A percentile compares a stretch with the other conserved stretches of the same genome.
phyloP scores from a whole-genome alignment of 64 coral and sea anemone species.

The Hydrozoanthus tunicans region DNA sequence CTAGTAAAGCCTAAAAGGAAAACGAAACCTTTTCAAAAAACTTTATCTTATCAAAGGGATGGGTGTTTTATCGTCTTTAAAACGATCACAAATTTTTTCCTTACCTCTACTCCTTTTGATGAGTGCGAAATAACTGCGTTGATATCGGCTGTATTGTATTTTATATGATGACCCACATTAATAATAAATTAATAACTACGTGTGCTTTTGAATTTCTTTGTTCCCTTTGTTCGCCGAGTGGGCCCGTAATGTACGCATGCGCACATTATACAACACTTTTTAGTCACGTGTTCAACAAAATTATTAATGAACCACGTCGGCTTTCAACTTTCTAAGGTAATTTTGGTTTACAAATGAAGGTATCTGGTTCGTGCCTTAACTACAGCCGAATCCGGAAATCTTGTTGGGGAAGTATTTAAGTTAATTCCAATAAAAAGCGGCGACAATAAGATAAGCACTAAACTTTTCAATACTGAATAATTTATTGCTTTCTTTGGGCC shows the following conservation, averaged over 20 bases:
- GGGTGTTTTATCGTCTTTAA: not conserved
- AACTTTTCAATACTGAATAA: conserved; percentile 30
- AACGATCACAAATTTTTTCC: conserved; percentile 23
- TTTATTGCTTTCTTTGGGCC: not conserved
- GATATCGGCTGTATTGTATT: conserved; percentile 32
- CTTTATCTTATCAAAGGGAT: not conserved
- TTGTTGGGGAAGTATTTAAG: not conserved
- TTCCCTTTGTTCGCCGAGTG: conserved; percentile 47
- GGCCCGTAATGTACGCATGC: not conserved
- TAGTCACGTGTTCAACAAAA: conserved; percentile 48
- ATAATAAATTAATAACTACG: conserved; percentile 31
- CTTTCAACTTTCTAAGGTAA: not conserved
- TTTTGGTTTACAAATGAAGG: not conserved
- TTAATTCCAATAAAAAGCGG: too few relatives aligned
- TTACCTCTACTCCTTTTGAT: conserved; percentile 49
- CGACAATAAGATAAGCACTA: not conserved
- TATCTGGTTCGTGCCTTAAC: not conserved
- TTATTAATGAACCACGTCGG: conserved; percentile 59
- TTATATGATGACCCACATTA: conserved; percentile 46
- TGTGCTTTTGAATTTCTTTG: conserved; percentile 8
- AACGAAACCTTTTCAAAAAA: not conserved
- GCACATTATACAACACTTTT: not conserved
- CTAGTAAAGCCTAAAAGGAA: not conserved
- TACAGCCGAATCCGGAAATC: not conserved
- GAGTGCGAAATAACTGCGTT: conserved; percentile 35